Conservation (phyloP, 2,113 vertebrate genomes). For the Columba livia region DNA sequence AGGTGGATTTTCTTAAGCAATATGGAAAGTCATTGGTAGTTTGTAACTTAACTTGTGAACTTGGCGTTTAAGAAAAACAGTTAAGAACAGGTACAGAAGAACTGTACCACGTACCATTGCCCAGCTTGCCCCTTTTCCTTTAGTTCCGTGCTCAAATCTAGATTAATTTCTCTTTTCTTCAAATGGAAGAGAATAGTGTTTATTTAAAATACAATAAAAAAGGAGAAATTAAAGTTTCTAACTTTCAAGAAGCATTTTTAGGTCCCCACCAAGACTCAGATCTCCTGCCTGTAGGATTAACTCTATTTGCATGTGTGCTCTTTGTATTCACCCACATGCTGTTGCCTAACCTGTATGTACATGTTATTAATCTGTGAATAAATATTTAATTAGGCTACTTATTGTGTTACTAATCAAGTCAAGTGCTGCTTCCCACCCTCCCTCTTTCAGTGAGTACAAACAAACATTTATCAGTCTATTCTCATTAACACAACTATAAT, state of each 20-base stretch:
- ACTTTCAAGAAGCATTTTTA: conserved; percentile 26
- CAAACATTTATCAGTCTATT: conserved; percentile 70
- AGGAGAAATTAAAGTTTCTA: neutral
- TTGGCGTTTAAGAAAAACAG: neutral
- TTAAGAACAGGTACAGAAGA: neutral
- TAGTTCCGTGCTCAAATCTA: neutral
- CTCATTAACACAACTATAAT: conserved; percentile 70
- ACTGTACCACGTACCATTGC: neutral
- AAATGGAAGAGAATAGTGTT: neutral
- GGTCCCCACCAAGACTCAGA: conserved; percentile 30
- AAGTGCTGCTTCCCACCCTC: conserved; percentile 69
- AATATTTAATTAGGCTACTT: conserved; percentile 75
- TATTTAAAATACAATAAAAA: neutral
- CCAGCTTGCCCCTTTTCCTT: neutral
- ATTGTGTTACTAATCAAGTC: conserved; percentile 74
- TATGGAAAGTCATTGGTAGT: neutral
- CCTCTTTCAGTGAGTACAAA: conserved; percentile 67
- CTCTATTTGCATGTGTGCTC: conserved; percentile 62
- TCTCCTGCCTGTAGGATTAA: conserved; percentile 64
- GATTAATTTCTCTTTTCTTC: neutral
- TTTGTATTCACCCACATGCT: conserved; percentile 70
- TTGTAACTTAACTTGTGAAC: neutral
- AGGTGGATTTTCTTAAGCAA: neutral
- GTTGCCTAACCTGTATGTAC: conserved; percentile 70
- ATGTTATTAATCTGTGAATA: conserved; percentile 72